Evolutionary conservation across 2,888 invertebrate species (phyloP).

Genomic region (Synergus laeviventris): DNA sequence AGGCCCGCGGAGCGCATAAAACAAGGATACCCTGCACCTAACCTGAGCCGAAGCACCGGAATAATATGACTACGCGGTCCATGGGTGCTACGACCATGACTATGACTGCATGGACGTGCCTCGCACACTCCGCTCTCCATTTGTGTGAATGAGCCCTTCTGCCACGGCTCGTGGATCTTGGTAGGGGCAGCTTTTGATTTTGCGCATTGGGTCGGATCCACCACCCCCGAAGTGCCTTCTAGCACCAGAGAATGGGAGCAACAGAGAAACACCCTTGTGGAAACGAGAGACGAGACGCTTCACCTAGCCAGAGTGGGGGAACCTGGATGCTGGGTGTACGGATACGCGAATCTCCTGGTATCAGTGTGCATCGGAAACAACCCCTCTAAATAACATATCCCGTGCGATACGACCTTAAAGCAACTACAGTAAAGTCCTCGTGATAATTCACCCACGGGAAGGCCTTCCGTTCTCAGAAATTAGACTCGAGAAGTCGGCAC

Average conservation of each 20-base stretch:
- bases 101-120: constrained; percentile 35
- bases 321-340: constrained; percentile 61
- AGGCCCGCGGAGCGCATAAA: constrained; percentile 56
- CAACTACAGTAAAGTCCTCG: constrained; percentile 46
- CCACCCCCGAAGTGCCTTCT: constrained; percentile 43
- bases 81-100: constrained; percentile 46
- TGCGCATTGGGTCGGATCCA: constrained; percentile 58
- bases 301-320: constrained; percentile 56
- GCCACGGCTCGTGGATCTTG: constrained; percentile 45
- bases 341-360: constrained; percentile 55
- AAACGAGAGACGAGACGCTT: constrained; percentile 46
- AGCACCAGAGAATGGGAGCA: constrained; percentile 20
- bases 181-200: constrained; percentile 53
- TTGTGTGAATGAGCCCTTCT: constrained; percentile 51
- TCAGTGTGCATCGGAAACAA: constrained; percentile 63
- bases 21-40: constrained; percentile 50
- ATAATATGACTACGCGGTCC: constrained; percentile 49
- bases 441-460: constrained; percentile 41
- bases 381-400: constrained; percentile 59
- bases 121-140: constrained; percentile 41
- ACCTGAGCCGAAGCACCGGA: constrained; percentile 41
- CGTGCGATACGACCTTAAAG: constrained; percentile 53
- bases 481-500: background rate
- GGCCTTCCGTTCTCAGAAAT: background rate
- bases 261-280: constrained; percentile 23